Evolutionary conservation across 2,113 vertebrate genomes (phyloP), one percentile per base, ranked within the genome.

Genomic region (Sinosuthora webbiana): DNA sequence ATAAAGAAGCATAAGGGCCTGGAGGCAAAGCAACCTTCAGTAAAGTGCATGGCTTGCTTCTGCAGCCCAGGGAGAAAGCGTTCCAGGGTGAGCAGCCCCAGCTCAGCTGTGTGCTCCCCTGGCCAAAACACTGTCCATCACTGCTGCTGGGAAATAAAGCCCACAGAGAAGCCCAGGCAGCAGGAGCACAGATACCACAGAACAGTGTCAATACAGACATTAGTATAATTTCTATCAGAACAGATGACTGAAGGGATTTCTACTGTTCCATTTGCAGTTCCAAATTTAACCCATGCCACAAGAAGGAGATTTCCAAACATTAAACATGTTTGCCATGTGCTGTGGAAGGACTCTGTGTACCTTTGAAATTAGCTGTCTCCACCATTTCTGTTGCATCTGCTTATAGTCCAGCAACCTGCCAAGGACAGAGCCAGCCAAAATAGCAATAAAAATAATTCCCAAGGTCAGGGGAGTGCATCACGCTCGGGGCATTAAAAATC

Each of bases 11-110:
- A 0, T 33, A 45, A 77, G 65, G 73, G 52, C 70, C 69, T 68
- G 82, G 33, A 75, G 93, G 52, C 50, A 35, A 59, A 67, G 37
- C 39, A 84, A 7, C 56, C 42, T 65, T 44, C 55, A 47, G 1
- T 30, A 31, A 83, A 73, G 45, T 35, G 23, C 6, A 15, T 1
- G 6, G 21, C 22, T n/a, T 20, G 50, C 18, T 44, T 6, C 65
- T 13, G n/a, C 16, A 55, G 76, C 35, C 73, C 42, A 22, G 25
- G 35, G 6, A 47, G 35, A 0, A 0, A 65, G 50, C 0, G 0
- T 31, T 33, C 28, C 73, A 22, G 33, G 65, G 39, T 2, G 11
- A 44, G 55, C 55, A 68, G 42, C 76, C 45, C n/a, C 70, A 31
- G 65, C 65, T 20, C 50, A 50, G 71, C 56, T 15, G 0, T 6